Percentiles rank a stretch among this genome's conserved stretches.
Conservation (phyloP, 2,113 vertebrate genomes). For the Struthio camelus region DNA sequence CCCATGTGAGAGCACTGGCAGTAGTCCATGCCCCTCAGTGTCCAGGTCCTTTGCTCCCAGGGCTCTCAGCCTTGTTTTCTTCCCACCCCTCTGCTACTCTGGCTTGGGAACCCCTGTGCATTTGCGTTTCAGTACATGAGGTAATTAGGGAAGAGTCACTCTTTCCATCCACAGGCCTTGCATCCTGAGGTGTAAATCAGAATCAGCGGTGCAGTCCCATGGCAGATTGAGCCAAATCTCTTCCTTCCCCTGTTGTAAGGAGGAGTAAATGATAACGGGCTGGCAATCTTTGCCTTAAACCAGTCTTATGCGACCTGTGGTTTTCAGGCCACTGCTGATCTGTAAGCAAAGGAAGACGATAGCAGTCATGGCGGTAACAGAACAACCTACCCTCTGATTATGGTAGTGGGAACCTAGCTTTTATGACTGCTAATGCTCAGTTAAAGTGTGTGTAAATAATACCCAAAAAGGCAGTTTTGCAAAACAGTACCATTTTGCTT, state of each 20-base stretch:
- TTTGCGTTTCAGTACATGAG: rapidly evolving
- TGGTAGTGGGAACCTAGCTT: neutral
- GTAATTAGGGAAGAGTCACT: neutral
- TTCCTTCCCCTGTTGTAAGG: neutral
- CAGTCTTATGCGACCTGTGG: neutral
- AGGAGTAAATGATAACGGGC: neutral
- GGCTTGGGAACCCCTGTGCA: neutral
- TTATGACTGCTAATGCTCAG: neutral
- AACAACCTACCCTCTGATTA: neutral
- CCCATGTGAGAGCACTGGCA: neutral
- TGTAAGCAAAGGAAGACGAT: neutral
- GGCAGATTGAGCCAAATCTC: neutral
- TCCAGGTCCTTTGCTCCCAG: neutral
- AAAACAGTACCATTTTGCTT: neutral
- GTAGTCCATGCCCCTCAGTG: rapidly evolving
- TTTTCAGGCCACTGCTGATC: neutral
- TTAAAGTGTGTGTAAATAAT: neutral
- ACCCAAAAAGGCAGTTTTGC: neutral
- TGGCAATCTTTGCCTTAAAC: neutral
- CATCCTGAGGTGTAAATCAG: neutral
- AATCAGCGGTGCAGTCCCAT: rapidly evolving
- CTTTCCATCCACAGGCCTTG: rapidly evolving
- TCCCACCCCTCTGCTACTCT: neutral
- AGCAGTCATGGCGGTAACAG: neutral
- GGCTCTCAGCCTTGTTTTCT: neutral